phyloP scores from a whole-genome alignment of 1,140 invertebrate genomes.

The Pachypeltis micranthus region DNA sequence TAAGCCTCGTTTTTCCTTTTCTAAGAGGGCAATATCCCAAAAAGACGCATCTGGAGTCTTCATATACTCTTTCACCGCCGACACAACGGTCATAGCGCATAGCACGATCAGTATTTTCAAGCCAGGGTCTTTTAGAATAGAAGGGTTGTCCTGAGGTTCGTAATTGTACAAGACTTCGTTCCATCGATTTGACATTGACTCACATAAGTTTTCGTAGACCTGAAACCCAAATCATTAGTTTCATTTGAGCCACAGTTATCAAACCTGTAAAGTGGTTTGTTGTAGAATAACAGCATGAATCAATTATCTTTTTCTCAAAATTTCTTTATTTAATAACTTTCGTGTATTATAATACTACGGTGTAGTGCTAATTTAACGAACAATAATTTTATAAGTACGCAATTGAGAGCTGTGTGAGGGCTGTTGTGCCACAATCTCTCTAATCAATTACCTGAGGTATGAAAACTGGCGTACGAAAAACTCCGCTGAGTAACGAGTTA shows the following conservation, averaged over 20 bases:
- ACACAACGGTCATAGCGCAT: slow-evolving; percentile 43
- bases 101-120: slow-evolving; percentile 47
- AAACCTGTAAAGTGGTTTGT: no score
- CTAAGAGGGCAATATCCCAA: neutral
- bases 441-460: slow-evolving; percentile 47
- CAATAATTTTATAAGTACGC: no score
- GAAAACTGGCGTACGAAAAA: slow-evolving; percentile 41
- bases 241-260: no score
- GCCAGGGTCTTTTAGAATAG: slow-evolving; percentile 44
- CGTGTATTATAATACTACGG: no score
- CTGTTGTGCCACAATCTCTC: no score
- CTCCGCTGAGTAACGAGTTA: slow-evolving; percentile 15
- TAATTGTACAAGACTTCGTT: slow-evolving; percentile 65
- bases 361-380: no score
- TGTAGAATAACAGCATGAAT: no score
- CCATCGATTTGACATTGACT: slow-evolving; percentile 59
- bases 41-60: slow-evolving; percentile 15
- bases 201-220: slow-evolving; percentile 50
- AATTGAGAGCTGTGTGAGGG: no score
- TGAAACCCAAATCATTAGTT: no score
- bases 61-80: slow-evolving; percentile 43
- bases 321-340: no score
- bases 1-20: slow-evolving; percentile 3
- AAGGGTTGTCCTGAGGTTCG: slow-evolving; percentile 58
- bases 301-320: no score